These are phyloP conservation scores for Drosophila bifasciata DNA, from an alignment of 1,140 invertebrate species.

Conservation along the genomic window DNA sequence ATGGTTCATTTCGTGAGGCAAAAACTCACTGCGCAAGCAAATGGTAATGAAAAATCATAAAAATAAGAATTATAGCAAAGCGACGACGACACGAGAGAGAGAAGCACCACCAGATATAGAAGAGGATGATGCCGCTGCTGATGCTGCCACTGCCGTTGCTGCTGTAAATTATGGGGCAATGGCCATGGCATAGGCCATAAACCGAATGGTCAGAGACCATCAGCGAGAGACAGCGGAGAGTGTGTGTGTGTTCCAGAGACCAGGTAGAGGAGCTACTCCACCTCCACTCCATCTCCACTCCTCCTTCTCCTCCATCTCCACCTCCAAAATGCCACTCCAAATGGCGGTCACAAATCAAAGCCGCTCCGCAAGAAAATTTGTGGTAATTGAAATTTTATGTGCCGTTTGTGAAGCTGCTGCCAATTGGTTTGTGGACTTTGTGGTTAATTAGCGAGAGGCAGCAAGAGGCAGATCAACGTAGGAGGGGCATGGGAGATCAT, in stretches of 20 bases:
- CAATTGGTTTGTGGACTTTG: constrained; percentile 54
- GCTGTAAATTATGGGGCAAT: constrained; percentile 51
- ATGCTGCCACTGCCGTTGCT: constrained; percentile 23
- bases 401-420: constrained; percentile 55
- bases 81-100: constrained; percentile 13
- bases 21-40: constrained; percentile 24
- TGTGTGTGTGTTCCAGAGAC: no score
- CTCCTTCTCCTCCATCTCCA: background rate
- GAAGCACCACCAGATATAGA: no score
- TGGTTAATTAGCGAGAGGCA: constrained; percentile 39
- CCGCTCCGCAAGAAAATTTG: constrained; percentile 44
- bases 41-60: constrained; percentile 69
- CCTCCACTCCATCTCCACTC: no score
- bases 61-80: constrained; percentile 65
- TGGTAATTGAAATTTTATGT: constrained; percentile 71
- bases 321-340: constrained; percentile 5
- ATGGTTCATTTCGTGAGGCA: constrained; percentile 40
- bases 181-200: constrained; percentile 47
- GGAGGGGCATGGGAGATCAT: background rate
- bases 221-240: no score
- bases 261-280: background rate
- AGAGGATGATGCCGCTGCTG: no score
- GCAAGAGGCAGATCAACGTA: no score
- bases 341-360: constrained; percentile 64
- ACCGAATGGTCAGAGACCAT: constrained; percentile 29